Percentiles rank a stretch among this genome's conserved stretches.
Conservation (phyloP, 2,888 invertebrate species). For the Leptopilina drosophilae region DNA sequence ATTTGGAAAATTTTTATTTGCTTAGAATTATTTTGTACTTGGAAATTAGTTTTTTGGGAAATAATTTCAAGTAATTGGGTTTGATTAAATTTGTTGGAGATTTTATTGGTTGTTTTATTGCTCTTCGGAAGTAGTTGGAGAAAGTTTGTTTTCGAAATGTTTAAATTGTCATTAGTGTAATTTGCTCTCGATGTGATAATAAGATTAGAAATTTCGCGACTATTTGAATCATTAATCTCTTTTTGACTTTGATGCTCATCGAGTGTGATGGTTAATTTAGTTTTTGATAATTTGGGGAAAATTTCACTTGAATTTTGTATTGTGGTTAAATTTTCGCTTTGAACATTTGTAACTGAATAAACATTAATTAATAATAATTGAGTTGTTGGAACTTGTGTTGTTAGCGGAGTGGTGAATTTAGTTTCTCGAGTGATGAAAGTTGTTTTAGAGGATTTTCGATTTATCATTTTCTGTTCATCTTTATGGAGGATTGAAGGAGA, state of each 20-base stretch:
- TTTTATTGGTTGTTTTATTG: not conserved
- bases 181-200: not conserved
- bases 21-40: not conserved
- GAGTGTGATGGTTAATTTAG: not conserved
- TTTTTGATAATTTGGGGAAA: not conserved
- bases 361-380: not conserved
- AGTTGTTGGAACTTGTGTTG: not conserved
- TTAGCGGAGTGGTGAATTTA: not conserved
- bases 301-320: not conserved
- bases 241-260: not conserved
- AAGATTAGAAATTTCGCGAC: not conserved
- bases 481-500: not conserved
- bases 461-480: slow-evolving; percentile 23
- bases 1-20: not conserved
- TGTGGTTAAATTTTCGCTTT: not conserved
- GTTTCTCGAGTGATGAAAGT: not conserved
- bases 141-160: not conserved
- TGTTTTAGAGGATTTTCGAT: not conserved
- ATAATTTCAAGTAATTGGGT: not conserved
- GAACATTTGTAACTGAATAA: not conserved
- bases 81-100: slow-evolving; percentile 1
- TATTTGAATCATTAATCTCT: slow-evolving; percentile 20
- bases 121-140: not conserved
- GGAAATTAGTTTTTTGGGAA: too few relatives aligned
- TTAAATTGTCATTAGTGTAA: slow-evolving; percentile 10